Base-by-base conservation (phyloP, 2,113 vertebrate genomes). In the Charadrius vociferus region DNA sequence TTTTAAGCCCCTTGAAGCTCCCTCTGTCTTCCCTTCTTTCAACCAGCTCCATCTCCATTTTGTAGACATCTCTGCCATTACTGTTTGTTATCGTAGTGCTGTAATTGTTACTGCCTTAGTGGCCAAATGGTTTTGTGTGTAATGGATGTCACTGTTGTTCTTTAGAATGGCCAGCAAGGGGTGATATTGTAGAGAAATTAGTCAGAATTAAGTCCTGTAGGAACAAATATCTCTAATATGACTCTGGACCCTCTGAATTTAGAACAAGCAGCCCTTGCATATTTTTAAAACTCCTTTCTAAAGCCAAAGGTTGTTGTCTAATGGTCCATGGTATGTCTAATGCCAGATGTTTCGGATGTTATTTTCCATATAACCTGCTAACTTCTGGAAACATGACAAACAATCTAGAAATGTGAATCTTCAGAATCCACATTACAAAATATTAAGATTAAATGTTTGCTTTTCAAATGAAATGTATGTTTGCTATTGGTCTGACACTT, bases 91-190 rank as follows among this genome's bases (percentile, higher is more conserved):
- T 56, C 4, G 4, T 56, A 43, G 65, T 29, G 71, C 47, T 88
- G 66, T 63, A 53, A 17, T 72, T 88, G 30, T 61, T 61, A 5
- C 71, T 78, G 59, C 34, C 22, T 65, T 75, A 34, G 71, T 20
- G 81, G 68, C 72, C 88, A 88, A 78, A 29, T 61, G 56, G 45
- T 43, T 94, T 91, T 85, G 67, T 96, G 72, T 71, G 4, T 49
- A n/a, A 52, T 73, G 70, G 77, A 41, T 3, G 0, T 47, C 49
- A 43, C 80, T 97, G 97, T 92, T 14, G 1, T 98, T 98, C 95
- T 83, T 49, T 86, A 49, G 86, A 95, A 83, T 7, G 95, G 72
- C 97, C 97, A 96, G 97, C 95, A 96, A 96, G 97, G 96, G 97
- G 97, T 96, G 96, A 87, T 97, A 4, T 96, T 97, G 94, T 66